phyloP scores from a whole-genome alignment of 2,797 vertebrate species.

The Ctenopoma multispine region DNA sequence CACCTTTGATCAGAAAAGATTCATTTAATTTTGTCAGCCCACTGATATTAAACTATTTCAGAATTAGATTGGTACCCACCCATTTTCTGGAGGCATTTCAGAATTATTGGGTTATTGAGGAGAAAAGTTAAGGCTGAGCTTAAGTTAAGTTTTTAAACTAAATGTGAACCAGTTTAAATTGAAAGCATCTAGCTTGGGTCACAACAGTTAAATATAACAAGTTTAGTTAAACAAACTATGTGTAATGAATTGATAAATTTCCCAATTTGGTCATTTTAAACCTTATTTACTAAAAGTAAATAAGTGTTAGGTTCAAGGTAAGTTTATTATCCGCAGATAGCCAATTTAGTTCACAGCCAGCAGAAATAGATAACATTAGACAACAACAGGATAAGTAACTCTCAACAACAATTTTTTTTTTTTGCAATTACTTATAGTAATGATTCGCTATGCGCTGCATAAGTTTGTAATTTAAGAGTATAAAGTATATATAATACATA shows the following conservation, averaged over 20 bases:
- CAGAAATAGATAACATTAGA: no score
- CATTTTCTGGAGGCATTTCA: background rate
- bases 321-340: background rate
- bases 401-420: no score
- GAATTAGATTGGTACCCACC: background rate
- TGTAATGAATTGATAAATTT: background rate
- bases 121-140: background rate
- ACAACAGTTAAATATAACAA: no score
- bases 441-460: no score
- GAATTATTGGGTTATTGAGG: no score
- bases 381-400: no score
- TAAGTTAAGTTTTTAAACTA: background rate
- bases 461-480: no score
- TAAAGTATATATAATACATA: no score
- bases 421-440: no score
- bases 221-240: background rate
- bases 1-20: constrained; percentile 51
- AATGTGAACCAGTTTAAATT: background rate
- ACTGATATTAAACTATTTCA: constrained; percentile 36
- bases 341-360: no score
- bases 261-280: background rate
- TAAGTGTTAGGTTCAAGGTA: no score
- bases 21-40: constrained; percentile 44
- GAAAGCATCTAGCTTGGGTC: background rate
- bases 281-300: no score